A percentile compares a stretch with the other conserved stretches of the same genome.
Evolutionary conservation across 1,140 invertebrate species (phyloP).

Genomic region (Neodiprion fabricii): DNA sequence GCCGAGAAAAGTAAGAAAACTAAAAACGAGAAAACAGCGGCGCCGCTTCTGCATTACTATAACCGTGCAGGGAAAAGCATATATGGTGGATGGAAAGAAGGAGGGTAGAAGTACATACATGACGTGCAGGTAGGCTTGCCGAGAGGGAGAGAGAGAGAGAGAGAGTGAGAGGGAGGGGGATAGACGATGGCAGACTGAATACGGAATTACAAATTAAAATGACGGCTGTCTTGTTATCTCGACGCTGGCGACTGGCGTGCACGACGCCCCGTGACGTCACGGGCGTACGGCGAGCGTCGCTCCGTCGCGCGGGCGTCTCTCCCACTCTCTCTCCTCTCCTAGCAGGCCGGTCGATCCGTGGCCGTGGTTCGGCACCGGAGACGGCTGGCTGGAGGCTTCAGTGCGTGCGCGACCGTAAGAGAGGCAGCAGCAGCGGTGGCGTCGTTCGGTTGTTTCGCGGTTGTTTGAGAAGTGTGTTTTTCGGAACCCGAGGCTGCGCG

Average conservation of each 20-base stretch:
- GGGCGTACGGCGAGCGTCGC: constrained; percentile 18
- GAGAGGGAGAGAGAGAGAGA: constrained; percentile 9
- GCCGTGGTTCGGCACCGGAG: constrained; percentile 17
- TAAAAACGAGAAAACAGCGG: neutral
- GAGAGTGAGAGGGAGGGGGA: constrained; percentile 22
- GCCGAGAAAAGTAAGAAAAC: constrained; percentile 8
- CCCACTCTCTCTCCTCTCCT: constrained; percentile 12
- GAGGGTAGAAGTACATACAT: neutral
- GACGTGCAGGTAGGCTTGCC: neutral
- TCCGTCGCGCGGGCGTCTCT: constrained; percentile 6
- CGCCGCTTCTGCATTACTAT: neutral
- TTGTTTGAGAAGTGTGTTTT: neutral
- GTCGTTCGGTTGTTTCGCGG: constrained; percentile 9
- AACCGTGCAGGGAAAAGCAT: no score
- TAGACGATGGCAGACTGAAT: constrained; percentile 6
- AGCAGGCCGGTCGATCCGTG: neutral
- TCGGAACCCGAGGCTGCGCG: no score
- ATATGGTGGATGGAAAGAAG: neutral
- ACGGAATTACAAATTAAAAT: neutral
- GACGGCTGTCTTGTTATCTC: constrained; percentile 2
- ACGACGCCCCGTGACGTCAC: constrained; percentile 18
- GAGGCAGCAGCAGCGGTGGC: constrained; percentile 11
- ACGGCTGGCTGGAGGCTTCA: constrained; percentile 28
- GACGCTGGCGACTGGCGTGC: neutral
- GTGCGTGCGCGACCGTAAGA: constrained; percentile 37